Conservation (phyloP, 1,140 invertebrate genomes). For the Periplaneta americana region DNA sequence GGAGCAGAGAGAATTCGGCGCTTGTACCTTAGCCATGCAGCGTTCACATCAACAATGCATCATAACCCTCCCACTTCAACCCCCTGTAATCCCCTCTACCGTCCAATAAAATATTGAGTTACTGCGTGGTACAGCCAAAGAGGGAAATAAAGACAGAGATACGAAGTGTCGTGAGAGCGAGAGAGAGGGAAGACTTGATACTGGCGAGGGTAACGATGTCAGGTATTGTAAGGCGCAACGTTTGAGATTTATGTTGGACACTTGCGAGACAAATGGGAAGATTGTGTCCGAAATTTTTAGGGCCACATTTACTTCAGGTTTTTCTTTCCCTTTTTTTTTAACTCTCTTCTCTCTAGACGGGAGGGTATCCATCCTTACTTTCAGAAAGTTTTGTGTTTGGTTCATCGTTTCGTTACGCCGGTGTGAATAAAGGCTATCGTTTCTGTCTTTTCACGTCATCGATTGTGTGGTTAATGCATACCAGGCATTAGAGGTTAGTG, state of each 20-base stretch:
- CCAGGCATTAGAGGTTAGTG: neutral
- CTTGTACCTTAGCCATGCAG: neutral
- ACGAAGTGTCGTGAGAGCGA: neutral
- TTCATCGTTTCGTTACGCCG: neutral
- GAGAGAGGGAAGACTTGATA: neutral
- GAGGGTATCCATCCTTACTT: neutral
- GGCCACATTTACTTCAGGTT: slow-evolving; percentile 38
- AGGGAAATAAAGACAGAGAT: neutral
- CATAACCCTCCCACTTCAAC: neutral
- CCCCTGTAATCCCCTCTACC: neutral
- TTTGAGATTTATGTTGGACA: slow-evolving; percentile 43
- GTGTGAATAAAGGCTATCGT: neutral
- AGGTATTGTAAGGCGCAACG: slow-evolving; percentile 30
- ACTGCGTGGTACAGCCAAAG: neutral
- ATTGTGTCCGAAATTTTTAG: slow-evolving; percentile 49
- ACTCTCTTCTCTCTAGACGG: neutral
- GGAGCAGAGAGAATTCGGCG: neutral
- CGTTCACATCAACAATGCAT: slow-evolving; percentile 4
- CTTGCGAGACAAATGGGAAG: slow-evolving; percentile 45
- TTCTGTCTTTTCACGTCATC: neutral
- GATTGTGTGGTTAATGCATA: neutral
- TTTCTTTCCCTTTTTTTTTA: neutral
- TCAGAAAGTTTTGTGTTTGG: neutral
- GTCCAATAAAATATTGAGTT: slow-evolving; percentile 7
- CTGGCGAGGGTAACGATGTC: neutral